Evolutionary conservation across 1,140 invertebrate genomes (phyloP).

Genomic region (Gonatopus flavifemur): DNA sequence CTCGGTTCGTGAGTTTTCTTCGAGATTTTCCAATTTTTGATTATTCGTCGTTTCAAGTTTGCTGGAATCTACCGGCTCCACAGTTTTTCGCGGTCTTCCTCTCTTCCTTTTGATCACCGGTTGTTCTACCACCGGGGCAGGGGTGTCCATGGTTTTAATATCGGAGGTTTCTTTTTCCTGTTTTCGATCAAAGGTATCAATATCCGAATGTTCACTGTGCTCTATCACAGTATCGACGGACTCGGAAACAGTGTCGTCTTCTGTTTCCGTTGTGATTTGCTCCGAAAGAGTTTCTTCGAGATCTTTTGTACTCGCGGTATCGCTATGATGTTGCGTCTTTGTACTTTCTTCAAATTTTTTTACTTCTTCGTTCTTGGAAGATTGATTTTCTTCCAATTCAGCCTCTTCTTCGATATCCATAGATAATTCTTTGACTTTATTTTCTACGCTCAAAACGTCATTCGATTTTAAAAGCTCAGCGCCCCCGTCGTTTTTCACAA

Average conservation of each 20-base stretch:
- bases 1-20: constrained; percentile 12
- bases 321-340: constrained; percentile 3
- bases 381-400: neutral
- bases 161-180: constrained; percentile 3
- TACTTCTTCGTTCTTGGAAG: constrained; percentile 1
- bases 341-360: constrained; percentile 1
- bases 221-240: constrained; percentile 29
- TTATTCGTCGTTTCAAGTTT: constrained; percentile 13
- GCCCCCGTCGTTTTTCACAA: neutral
- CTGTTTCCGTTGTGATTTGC: constrained; percentile 26
- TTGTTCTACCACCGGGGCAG: too few relatives aligned
- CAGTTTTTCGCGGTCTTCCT: constrained; percentile 38
- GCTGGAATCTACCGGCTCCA: constrained; percentile 5
- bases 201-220: constrained; percentile 34
- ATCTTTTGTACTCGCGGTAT: constrained; percentile 15
- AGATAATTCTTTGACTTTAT: constrained; percentile 3
- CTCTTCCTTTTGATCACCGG: constrained; percentile 27
- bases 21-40: constrained; percentile 1
- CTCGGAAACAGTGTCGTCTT: constrained; percentile 34
- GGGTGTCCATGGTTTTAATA: neutral
- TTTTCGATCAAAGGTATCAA: constrained; percentile 18
- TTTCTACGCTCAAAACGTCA: too few relatives aligned
- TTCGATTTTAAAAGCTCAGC: neutral
- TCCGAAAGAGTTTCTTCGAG: constrained; percentile 22
- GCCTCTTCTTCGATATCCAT: constrained; percentile 8